Evolutionary conservation across 1,140 invertebrate species (phyloP), one percentile per base, ranked within the genome.

Genomic region (Hylaeus volcanicus): DNA sequence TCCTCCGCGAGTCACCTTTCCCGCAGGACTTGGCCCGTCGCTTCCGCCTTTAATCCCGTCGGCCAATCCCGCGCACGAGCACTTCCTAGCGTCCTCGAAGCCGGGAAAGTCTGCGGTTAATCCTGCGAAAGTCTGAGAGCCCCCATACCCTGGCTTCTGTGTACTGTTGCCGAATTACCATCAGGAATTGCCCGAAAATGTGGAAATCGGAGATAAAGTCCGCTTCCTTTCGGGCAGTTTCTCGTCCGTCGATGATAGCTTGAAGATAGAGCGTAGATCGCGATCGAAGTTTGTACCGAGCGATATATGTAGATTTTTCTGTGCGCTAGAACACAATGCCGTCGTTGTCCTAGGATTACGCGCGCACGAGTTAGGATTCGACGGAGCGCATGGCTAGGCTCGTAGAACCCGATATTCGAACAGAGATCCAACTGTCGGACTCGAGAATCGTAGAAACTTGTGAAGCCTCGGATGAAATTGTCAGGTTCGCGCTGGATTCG

Each of bases 41-140:
- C 70, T 68, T 61, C 68, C 84, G 81, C 87, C 83, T 86, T 88
- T 91, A 90, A 90, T 90, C 87, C 89, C 74, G 79, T 55, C 39
- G 81, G 64, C 58, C 79, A 81, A 84, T 82, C 79, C 74, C 74
- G 78, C 85, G 85, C 74, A 58, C 81, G 81, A 81, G 60, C 64
- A 64, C 68, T 79, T 75, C 58, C 75, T 58, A 53, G 6, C 51
- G 58, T 69, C 15, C 68, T 58, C 82, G 48, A 71, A 66, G 48
- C 66, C 64, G 41, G 51, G n/a, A 70, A 81, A 69, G 39, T 81
- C 74, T 56, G 9, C 60, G 41, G 66, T 63, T 66, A 81, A 71
- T 74, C 72, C 78, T 51, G 41, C 78, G 12, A 53, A 61, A 51
- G 43, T 75, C 64, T 37, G 43, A 11, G 37, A 12, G 51, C 9